Conservation (phyloP, 2,797 vertebrate genomes). For the Sebastes alutus region DNA sequence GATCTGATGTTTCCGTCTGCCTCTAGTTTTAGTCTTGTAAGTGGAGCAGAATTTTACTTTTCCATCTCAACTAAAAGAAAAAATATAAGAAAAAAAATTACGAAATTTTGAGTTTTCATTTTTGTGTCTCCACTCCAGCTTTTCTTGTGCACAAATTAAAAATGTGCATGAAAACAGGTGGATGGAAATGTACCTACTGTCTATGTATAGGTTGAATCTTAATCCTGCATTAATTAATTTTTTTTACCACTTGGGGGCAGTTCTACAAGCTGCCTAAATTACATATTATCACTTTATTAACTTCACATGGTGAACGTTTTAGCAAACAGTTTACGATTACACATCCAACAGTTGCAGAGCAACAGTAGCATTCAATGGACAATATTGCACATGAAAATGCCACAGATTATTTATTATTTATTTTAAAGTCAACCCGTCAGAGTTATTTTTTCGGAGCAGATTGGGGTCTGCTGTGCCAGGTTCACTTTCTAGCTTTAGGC, state of each 20-base stretch:
- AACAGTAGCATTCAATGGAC: neutral
- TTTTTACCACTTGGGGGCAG: neutral
- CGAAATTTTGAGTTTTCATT: too few relatives aligned
- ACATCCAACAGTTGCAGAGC: neutral
- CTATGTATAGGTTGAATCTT: neutral
- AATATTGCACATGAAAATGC: neutral
- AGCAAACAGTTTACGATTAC: neutral
- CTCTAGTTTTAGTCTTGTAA: too few relatives aligned
- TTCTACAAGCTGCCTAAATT: neutral
- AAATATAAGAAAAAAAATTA: too few relatives aligned
- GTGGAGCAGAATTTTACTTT: too few relatives aligned
- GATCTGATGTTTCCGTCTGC: too few relatives aligned
- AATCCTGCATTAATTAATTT: neutral
- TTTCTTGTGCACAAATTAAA: too few relatives aligned
- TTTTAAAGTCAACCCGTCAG: conserved; percentile 37
- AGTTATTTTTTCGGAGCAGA: conserved; percentile 54
- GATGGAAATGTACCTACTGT: neutral
- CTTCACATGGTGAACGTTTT: neutral
- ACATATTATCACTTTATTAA: neutral
- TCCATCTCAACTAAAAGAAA: too few relatives aligned
- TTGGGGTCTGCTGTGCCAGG: conserved; percentile 43
- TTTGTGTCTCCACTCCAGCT: too few relatives aligned
- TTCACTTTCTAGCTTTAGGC: conserved; percentile 59
- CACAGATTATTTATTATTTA: neutral
- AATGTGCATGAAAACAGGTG: neutral